Percentiles rank a stretch among this genome's conserved stretches.
Conservation (phyloP, 2,888 invertebrate genomes). For the Cotesia congregata region DNA sequence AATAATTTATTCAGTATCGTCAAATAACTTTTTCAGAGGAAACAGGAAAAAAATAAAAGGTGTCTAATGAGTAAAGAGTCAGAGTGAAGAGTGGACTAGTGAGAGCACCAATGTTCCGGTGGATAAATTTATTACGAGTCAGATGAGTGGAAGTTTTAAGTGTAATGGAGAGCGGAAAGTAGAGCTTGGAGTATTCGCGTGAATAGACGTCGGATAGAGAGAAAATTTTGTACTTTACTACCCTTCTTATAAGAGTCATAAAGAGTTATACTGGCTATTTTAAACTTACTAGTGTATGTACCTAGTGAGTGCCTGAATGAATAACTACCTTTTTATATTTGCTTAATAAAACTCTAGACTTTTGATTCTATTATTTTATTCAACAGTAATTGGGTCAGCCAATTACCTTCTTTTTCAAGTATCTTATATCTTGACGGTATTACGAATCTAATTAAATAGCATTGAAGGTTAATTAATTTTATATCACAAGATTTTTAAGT, state of each 20-base stretch:
- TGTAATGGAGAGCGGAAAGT: background rate
- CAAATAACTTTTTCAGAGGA: background rate
- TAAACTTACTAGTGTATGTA: background rate
- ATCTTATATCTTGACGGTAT: background rate
- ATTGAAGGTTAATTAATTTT: too few species aligned
- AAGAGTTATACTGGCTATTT: background rate
- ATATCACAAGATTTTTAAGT: too few species aligned
- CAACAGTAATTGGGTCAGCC: constrained; percentile 14
- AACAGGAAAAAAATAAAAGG: background rate
- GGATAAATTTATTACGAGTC: background rate
- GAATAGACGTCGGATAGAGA: background rate
- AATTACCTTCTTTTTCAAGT: constrained; percentile 9
- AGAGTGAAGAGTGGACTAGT: background rate
- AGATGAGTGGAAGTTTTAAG: background rate
- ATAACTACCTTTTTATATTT: background rate
- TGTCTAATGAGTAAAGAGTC: background rate
- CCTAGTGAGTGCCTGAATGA: background rate
- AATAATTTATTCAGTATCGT: background rate
- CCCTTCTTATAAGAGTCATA: background rate
- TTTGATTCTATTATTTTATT: constrained; percentile 3
- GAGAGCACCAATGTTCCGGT: background rate
- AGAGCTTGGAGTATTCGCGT: background rate
- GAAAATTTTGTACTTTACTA: background rate
- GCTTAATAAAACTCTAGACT: background rate
- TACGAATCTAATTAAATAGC: background rate